Percentiles rank a stretch among this genome's conserved stretches.
Evolutionary conservation across 2,797 vertebrate genomes (phyloP).

Genomic region (Chelmon rostratus): DNA sequence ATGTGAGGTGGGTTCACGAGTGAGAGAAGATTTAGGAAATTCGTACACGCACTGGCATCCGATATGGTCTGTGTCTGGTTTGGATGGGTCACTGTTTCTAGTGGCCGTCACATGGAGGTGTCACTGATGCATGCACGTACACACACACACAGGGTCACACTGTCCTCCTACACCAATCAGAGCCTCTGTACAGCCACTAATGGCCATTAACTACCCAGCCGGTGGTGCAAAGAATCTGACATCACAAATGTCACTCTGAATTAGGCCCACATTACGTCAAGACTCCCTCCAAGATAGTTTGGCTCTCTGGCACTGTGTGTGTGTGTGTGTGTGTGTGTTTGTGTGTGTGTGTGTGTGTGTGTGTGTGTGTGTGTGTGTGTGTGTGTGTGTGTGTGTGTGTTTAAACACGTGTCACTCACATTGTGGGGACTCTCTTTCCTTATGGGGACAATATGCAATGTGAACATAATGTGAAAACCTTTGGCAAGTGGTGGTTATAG

Average conservation of each 20-base stretch:
- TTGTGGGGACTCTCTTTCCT: too few species aligned
- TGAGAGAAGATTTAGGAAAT: conserved; percentile 26
- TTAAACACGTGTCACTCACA: too few species aligned
- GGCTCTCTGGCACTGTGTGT: conserved; percentile 40
- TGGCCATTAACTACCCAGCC: conserved; percentile 81
- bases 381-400: neutral
- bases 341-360: conserved; percentile 28
- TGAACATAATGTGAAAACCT: too few species aligned
- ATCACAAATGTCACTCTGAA: conserved; percentile 79
- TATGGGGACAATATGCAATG: too few species aligned
- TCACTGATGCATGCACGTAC: conserved; percentile 32
- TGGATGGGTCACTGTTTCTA: conserved; percentile 44
- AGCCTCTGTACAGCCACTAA: conserved; percentile 68
- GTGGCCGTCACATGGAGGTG: conserved; percentile 34
- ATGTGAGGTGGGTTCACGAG: conserved; percentile 46
- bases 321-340: conserved; percentile 32
- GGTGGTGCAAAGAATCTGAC: conserved; percentile 84
- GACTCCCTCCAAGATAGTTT: conserved; percentile 67
- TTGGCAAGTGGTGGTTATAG: too few species aligned
- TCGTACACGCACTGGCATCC: conserved; percentile 30
- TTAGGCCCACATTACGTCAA: conserved; percentile 74
- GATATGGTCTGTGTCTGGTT: conserved; percentile 41
- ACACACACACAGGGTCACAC: conserved; percentile 52
- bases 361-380: conserved; percentile 34
- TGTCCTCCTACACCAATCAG: conserved; percentile 69